Conservation (phyloP, 2,113 vertebrate genomes). For the Etheostoma spectabile region DNA sequence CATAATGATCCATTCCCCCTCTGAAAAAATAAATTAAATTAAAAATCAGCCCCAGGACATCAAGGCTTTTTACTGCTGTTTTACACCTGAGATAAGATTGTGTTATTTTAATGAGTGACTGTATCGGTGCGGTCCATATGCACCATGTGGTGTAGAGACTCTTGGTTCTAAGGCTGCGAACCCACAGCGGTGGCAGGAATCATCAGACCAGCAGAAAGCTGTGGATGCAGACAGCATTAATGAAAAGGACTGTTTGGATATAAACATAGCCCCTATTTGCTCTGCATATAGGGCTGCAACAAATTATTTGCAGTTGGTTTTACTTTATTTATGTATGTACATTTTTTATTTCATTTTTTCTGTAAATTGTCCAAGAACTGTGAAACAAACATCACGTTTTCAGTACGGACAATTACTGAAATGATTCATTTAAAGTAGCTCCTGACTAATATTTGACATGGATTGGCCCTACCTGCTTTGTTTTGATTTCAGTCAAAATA, state of each 20-base stretch:
- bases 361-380: neutral
- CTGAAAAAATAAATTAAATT: neutral
- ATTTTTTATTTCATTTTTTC: neutral
- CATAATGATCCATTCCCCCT: neutral
- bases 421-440: neutral
- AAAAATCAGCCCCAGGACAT: neutral
- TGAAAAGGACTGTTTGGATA: neutral
- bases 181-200: slow-evolving; percentile 7
- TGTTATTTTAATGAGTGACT: slow-evolving; percentile 14
- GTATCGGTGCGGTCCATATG: neutral
- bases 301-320: no score
- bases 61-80: slow-evolving; percentile 1
- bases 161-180: neutral
- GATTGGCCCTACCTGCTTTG: neutral
- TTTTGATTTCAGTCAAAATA: neutral
- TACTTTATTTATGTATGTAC: no score
- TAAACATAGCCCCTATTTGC: neutral
- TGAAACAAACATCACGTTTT: neutral
- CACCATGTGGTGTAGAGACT: neutral
- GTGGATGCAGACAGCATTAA: neutral
- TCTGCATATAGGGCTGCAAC: neutral
- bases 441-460: neutral
- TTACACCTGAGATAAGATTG: slow-evolving; percentile 11
- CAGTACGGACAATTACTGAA: neutral
- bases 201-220: slow-evolving; percentile 13